These are phyloP conservation scores for Poeciliopsis prolifica DNA, from an alignment of 2,113 vertebrate species.

Conservation along the genomic window DNA sequence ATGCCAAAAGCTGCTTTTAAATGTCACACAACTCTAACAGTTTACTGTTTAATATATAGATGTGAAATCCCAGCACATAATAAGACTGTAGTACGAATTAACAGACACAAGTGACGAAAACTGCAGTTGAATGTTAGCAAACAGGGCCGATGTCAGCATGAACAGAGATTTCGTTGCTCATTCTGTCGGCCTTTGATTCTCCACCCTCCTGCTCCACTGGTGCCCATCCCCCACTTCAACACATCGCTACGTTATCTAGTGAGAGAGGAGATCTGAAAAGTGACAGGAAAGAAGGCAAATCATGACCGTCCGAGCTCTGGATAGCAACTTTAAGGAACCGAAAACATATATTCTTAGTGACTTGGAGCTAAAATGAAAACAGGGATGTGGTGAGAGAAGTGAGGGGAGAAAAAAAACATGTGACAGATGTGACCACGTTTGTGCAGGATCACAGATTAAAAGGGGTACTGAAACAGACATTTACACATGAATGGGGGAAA, in stretches of 20 bases:
- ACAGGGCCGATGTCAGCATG: conserved; percentile 32
- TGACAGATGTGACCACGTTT: conserved; percentile 6
- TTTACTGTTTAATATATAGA: neutral
- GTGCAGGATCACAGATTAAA: conserved; percentile 18
- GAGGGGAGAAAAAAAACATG: neutral
- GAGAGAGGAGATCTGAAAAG: conserved; percentile 64
- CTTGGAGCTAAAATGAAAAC: conserved; percentile 3
- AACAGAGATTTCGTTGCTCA: conserved; percentile 66
- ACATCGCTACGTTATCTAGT: conserved; percentile 59
- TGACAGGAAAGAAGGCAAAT: conserved; percentile 39
- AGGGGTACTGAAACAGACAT: conserved; percentile 19
- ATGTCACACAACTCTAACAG: neutral
- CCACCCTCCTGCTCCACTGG: conserved; percentile 33
- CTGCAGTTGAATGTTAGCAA: conserved; percentile 12
- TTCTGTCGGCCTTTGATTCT: conserved; percentile 62
- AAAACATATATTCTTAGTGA: conserved; percentile 24
- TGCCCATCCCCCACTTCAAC: conserved; percentile 55
- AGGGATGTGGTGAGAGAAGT: neutral
- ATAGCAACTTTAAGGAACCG: conserved; percentile 20
- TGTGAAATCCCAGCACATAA: neutral
- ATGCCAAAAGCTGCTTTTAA: neutral
- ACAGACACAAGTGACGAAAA: neutral
- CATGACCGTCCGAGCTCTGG: conserved; percentile 19
- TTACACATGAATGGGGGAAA: conserved; percentile 3
- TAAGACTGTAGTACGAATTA: neutral